Base-by-base conservation (phyloP, 2,797 vertebrate genomes). In the Orientallactaga sibirica region DNA sequence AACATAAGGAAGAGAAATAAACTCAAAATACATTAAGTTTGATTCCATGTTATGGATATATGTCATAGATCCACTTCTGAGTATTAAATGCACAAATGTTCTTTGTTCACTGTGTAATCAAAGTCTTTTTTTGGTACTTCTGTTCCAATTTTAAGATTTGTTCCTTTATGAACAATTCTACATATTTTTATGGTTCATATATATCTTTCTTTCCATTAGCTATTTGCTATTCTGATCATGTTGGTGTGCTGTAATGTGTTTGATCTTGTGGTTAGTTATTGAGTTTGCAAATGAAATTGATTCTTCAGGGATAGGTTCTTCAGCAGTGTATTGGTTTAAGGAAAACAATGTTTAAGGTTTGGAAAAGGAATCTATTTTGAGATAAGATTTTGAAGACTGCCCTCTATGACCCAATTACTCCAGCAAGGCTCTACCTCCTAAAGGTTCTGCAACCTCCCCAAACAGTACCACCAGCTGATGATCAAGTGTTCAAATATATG, bases 81-180 rank as follows among this genome's bases (percentile, higher is more conserved):
- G 74, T 62, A 24, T 68, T 48, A 55, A 16, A 0, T 6, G 4
- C 33, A 24, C 29, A 70, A 70, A 70, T 62, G 33, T n/a, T 18
- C 15, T 86, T 91, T 73, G 24, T 82, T 29, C 14, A 84, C n/a
- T 18, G 25, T 2, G 52, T 24, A 61, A 71, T 75, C 76, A 27
- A 2, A 55, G 0, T 71, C 2, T 52, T 68, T 91, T 90, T 75
- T 4, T 83, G 77, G 29, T 83, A 76, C 76, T 86, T 85, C 1
- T 67, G 20, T 76, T 94, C 27, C 81, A 3, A 24, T 73, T 95
- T 94, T 89, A 43, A 90, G 80, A 62, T 58, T 9, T 3, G 61
- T 92, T 86, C 8, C 25, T 61, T n/a, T 89, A 0, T 82, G 74
- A 86, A 70, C 3, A 82, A 85, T 93, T 76, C 9, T 16, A 3